phyloP scores from a whole-genome alignment of 23 tunicate genomes.

The Trididemnum clinides region DNA sequence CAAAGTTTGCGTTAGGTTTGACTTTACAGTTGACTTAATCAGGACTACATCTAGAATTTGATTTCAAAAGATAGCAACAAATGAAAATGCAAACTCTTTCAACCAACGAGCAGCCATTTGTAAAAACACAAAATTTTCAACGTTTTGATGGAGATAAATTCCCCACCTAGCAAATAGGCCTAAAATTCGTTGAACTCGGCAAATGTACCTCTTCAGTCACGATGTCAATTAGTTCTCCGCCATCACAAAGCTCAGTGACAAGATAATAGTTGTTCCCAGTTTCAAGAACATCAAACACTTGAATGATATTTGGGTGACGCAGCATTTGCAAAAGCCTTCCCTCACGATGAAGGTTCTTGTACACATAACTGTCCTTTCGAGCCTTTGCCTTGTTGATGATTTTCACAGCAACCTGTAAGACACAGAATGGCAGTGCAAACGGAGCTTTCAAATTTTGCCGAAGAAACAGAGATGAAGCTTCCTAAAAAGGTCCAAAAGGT shows the following conservation, averaged over 20 bases:
- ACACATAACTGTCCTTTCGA: constrained; percentile 91
- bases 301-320: constrained; percentile 85
- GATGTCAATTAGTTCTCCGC: constrained; percentile 98
- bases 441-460: not conserved
- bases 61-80: too few species aligned
- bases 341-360: constrained; percentile 94
- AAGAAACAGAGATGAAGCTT: not conserved
- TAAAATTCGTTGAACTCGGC: too few species aligned
- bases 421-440: not conserved
- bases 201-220: constrained; percentile 83
- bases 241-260: constrained; percentile 93
- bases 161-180: not conserved
- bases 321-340: constrained; percentile 90
- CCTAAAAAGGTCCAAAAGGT: not conserved
- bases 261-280: constrained; percentile 98
- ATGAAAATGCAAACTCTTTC: too few species aligned
- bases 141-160: too few species aligned
- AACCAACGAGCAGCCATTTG: too few species aligned
- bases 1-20: too few species aligned
- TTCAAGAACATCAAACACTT: constrained; percentile 93
- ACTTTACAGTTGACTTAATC: too few species aligned
- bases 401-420: constrained; percentile 90
- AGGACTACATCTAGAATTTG: too few species aligned
- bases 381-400: constrained; percentile 95
- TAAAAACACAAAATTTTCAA: too few species aligned